These are phyloP conservation scores for Heliconius nattereri DNA, from an alignment of 1,140 invertebrate genomes.

Conservation along the genomic window DNA sequence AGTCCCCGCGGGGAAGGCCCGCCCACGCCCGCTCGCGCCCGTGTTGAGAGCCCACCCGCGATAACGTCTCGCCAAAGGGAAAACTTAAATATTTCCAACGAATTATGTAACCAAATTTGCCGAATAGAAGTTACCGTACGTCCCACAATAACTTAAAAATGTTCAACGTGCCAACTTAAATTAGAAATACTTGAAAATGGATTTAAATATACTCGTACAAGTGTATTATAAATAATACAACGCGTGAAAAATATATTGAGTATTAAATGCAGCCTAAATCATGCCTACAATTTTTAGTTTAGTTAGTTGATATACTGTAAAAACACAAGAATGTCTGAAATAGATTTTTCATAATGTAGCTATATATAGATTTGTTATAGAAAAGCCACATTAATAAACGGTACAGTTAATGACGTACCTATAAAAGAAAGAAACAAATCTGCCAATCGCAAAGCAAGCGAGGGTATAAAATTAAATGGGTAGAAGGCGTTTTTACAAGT, in stretches of 20 bases:
- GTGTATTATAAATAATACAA: no score
- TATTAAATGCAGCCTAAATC: no score
- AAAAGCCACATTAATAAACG: slow-evolving; percentile 62
- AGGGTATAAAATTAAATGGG: slow-evolving; percentile 79
- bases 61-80: slow-evolving; percentile 76
- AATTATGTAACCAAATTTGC: slow-evolving; percentile 75
- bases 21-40: slow-evolving; percentile 54
- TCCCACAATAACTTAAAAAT: slow-evolving; percentile 54
- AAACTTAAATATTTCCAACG: slow-evolving; percentile 75
- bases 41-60: slow-evolving; percentile 69
- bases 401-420: slow-evolving; percentile 70
- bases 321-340: background rate
- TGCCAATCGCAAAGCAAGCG: slow-evolving; percentile 77
- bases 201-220: no score
- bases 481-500: slow-evolving; percentile 81
- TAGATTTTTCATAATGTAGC: background rate
- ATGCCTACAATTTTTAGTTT: no score
- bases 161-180: slow-evolving; percentile 63
- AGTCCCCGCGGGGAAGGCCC: slow-evolving; percentile 71
- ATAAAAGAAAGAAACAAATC: slow-evolving; percentile 74
- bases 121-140: slow-evolving; percentile 70
- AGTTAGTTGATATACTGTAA: no score
- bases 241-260: no score
- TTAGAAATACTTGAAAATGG: slow-evolving; percentile 27
- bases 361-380: slow-evolving; percentile 30